Evolutionary conservation across 2,797 vertebrate species (phyloP).

Genomic region (Microctenopoma lineatum): DNA sequence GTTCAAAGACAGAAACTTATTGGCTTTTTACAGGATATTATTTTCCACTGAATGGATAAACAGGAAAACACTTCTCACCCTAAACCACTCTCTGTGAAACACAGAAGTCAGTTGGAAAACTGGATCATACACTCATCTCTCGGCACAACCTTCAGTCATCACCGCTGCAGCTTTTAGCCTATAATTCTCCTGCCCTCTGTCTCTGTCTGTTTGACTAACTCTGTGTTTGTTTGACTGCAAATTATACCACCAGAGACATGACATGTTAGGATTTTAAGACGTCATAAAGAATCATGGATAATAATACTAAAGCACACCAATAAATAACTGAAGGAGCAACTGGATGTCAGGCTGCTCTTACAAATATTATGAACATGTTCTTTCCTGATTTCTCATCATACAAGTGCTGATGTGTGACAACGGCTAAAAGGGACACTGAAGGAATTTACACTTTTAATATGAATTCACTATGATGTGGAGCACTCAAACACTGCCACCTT

Average conservation of each 20-base stretch:
- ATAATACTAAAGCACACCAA: slow-evolving; percentile 11
- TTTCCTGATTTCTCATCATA: slow-evolving; percentile 13
- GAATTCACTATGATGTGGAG: not conserved
- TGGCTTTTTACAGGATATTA: slow-evolving; percentile 77
- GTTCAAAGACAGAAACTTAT: slow-evolving; percentile 77
- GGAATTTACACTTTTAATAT: slow-evolving; percentile 2
- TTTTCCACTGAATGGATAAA: slow-evolving; percentile 78
- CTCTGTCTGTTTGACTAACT: slow-evolving; percentile 30
- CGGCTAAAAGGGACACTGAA: slow-evolving; percentile 1
- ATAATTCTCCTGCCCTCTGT: slow-evolving; percentile 43
- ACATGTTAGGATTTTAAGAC: slow-evolving; percentile 38
- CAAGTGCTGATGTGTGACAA: slow-evolving; percentile 15
- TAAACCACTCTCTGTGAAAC: slow-evolving; percentile 62
- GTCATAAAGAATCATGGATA: slow-evolving; percentile 3
- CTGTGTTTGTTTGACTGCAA: slow-evolving; percentile 27
- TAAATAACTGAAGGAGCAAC: slow-evolving; percentile 29
- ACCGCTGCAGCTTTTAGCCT: slow-evolving; percentile 22
- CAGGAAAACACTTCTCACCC: slow-evolving; percentile 72
- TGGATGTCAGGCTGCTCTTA: slow-evolving; percentile 15
- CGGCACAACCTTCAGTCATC: slow-evolving; percentile 17
- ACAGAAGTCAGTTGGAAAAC: slow-evolving; percentile 67
- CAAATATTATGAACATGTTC: not conserved
- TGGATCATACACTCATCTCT: slow-evolving; percentile 34
- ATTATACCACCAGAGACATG: slow-evolving; percentile 37
- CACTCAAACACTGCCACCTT: slow-evolving; percentile 71